These are phyloP conservation scores for Glyptemys insculpta DNA, from an alignment of 2,797 vertebrate genomes.

Conservation along the genomic window DNA sequence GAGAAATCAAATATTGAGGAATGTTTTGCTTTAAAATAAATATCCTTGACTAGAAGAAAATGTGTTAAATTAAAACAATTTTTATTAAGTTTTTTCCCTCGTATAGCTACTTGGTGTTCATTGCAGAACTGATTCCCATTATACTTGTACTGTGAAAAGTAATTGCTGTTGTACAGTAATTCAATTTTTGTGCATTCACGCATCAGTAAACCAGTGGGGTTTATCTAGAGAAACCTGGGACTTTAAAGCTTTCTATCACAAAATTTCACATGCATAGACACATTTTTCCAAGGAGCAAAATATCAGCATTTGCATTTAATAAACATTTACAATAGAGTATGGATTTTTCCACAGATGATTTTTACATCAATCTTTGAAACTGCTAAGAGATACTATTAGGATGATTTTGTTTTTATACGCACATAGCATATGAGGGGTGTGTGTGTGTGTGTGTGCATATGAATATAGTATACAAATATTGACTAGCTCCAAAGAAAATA, in stretches of 20 bases:
- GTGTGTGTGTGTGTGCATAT: accelerated
- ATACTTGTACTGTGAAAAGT: constrained; percentile 85
- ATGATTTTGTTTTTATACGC: constrained; percentile 14
- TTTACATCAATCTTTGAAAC: constrained; percentile 63
- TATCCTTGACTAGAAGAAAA: constrained; percentile 53
- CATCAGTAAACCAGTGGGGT: constrained; percentile 84
- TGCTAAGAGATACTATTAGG: constrained; percentile 28
- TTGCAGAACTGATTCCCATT: constrained; percentile 81
- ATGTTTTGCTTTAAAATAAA: constrained; percentile 63
- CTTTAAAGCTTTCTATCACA: constrained; percentile 90
- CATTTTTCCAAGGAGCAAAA: constrained; percentile 73
- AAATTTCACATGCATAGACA: constrained; percentile 86
- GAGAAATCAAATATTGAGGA: constrained; percentile 67
- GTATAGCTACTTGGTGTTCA: constrained; percentile 75
- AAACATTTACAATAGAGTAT: constrained; percentile 76
- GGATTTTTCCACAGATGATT: constrained; percentile 55
- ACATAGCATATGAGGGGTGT: not conserved
- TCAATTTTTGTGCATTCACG: constrained; percentile 89
- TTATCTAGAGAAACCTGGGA: constrained; percentile 88
- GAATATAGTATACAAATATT: accelerated
- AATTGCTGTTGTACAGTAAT: constrained; percentile 91
- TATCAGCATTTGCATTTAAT: constrained; percentile 82
- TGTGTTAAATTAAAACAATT: constrained; percentile 49
- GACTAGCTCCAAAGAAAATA: not conserved
- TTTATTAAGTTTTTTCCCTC: constrained; percentile 69